These are phyloP conservation scores for Thera britannica DNA, from an alignment of 2,888 invertebrate species.

Conservation along the genomic window DNA sequence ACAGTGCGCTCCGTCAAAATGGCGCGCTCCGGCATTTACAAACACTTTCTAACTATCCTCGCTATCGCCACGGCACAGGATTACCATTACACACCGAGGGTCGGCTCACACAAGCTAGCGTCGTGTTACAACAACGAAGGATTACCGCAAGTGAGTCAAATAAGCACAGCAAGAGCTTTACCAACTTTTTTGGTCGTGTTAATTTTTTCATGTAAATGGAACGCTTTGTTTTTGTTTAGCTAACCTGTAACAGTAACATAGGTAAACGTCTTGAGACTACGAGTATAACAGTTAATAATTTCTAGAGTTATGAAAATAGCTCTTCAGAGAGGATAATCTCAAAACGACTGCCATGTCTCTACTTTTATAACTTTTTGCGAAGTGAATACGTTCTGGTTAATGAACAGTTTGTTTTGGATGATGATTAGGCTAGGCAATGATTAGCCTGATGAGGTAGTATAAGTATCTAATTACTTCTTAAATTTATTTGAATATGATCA, in stretches of 20 bases:
- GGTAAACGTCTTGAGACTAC: constrained; percentile 4
- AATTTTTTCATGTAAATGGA: constrained; percentile 53
- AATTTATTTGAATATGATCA: not conserved
- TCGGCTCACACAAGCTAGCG: constrained; percentile 70
- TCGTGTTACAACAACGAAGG: constrained; percentile 74
- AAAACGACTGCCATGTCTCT: not conserved
- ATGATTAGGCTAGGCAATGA: not conserved
- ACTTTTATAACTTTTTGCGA: not conserved
- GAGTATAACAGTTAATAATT: not conserved
- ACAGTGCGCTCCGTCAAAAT: constrained; percentile 67
- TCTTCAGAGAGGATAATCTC: not conserved
- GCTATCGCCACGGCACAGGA: constrained; percentile 64
- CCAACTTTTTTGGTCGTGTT: constrained; percentile 54
- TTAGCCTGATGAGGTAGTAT: not conserved
- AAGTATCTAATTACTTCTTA: not conserved
- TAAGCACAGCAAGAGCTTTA: constrained; percentile 43
- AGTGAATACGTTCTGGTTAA: not conserved
- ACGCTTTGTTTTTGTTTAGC: constrained; percentile 55
- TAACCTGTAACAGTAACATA: constrained; percentile 16
- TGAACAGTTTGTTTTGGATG: not conserved
- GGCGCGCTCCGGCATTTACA: constrained; percentile 64
- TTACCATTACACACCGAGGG: constrained; percentile 66
- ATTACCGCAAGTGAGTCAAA: constrained; percentile 70
- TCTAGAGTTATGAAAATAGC: not conserved
- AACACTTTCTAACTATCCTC: constrained; percentile 62